Conservation (phyloP, 2,113 vertebrate genomes). For the Peromyscus leucopus region DNA sequence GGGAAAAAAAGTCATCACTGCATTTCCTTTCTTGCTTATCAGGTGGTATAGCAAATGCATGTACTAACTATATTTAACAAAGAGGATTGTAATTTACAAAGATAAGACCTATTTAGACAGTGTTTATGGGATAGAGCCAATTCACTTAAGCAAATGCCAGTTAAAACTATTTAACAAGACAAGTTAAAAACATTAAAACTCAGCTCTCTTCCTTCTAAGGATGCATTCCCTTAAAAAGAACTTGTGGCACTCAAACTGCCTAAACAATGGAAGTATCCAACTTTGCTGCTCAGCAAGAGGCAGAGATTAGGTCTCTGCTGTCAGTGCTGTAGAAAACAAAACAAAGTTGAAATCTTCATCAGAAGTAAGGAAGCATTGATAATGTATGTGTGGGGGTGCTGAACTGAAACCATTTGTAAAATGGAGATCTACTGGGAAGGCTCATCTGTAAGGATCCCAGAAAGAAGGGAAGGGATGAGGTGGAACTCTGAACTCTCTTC, state of each 20-base stretch:
- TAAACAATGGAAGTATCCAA: not conserved
- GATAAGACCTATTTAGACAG: not conserved
- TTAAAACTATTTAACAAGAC: not conserved
- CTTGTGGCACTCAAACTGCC: not conserved
- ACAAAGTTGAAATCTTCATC: not conserved
- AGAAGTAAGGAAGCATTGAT: not conserved
- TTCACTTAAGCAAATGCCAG: not conserved
- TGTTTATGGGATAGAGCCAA: not conserved
- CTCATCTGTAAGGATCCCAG: not conserved
- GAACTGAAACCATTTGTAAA: accelerated
- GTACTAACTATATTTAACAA: not conserved
- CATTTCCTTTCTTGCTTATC: not conserved
- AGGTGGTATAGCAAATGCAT: not conserved
- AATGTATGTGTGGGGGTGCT: not conserved
- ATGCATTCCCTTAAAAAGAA: not conserved
- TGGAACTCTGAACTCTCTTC: not conserved
- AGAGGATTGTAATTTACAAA: not conserved
- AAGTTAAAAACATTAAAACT: not conserved
- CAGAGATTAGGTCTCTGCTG: not conserved
- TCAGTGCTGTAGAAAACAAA: not conserved
- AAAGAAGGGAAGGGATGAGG: not conserved
- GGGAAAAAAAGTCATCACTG: not conserved
- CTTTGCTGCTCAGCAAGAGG: not conserved
- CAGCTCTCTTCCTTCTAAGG: not conserved
- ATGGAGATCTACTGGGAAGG: not conserved